Conservation (phyloP, 2,888 invertebrate genomes). For the Mimumesa dahlbomi region DNA sequence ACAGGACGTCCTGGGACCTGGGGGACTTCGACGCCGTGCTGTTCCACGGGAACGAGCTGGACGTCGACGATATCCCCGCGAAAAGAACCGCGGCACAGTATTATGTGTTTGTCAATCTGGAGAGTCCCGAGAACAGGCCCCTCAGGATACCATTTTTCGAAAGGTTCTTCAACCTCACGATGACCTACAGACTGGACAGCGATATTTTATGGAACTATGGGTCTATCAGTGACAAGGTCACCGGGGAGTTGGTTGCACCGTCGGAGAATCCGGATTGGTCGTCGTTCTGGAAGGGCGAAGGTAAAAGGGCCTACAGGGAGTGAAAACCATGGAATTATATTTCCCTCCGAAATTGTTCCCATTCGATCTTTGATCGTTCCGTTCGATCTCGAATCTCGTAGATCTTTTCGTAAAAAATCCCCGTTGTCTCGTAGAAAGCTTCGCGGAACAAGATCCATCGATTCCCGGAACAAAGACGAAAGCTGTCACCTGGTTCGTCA, state of each 20-base stretch:
- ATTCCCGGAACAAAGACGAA: constrained; percentile 75
- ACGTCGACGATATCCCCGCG: constrained; percentile 73
- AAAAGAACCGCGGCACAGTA: constrained; percentile 78
- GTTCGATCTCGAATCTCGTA: no score
- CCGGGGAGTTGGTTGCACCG: no score
- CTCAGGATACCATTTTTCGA: constrained; percentile 54
- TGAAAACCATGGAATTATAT: no score
- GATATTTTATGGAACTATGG: constrained; percentile 54
- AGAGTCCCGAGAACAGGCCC: constrained; percentile 77
- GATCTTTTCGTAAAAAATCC: not conserved
- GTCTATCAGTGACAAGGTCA: no score
- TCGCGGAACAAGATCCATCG: not conserved
- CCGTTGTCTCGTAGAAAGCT: not conserved
- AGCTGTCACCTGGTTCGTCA: constrained; percentile 83
- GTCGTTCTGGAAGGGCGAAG: no score
- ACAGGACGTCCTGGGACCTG: constrained; percentile 73
- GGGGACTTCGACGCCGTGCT: constrained; percentile 82
- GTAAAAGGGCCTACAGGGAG: no score
- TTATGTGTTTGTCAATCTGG: constrained; percentile 82
- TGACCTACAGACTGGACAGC: constrained; percentile 82
- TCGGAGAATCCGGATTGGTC: no score
- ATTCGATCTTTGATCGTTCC: no score
- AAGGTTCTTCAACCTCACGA: constrained; percentile 83
- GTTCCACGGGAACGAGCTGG: constrained; percentile 80
- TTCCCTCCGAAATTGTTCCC: no score